A percentile compares a stretch with the other conserved stretches of the same genome.
Conservation (phyloP, 2,888 invertebrate species). For the Synanthedon andrenaeformis region DNA sequence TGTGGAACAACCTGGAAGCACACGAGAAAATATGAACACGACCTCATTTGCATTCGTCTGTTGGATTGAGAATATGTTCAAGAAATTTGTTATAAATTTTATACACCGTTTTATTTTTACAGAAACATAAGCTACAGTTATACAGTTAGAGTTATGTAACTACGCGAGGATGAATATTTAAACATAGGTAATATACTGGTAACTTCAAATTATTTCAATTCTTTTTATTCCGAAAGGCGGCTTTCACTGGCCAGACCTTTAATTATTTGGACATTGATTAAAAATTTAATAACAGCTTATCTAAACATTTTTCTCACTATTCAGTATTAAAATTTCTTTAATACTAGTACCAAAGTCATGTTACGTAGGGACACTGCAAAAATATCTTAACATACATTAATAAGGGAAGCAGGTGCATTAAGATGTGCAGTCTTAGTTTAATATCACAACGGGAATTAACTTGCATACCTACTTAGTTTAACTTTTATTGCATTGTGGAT, state of each 20-base stretch:
- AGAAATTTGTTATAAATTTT: neutral
- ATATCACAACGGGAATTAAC: neutral
- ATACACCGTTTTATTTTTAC: neutral
- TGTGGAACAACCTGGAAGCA: neutral
- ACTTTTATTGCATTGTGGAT: neutral
- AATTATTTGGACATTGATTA: too few species aligned
- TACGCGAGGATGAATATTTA: too few species aligned
- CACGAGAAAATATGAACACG: constrained; percentile 9
- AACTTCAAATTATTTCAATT: too few species aligned
- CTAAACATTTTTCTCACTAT: too few species aligned
- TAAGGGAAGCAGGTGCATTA: constrained; percentile 37
- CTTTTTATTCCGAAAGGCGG: too few species aligned
- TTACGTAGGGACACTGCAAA: too few species aligned
- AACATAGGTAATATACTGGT: too few species aligned
- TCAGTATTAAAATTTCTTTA: too few species aligned
- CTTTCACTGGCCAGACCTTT: too few species aligned
- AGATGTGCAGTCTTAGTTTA: constrained; percentile 7
- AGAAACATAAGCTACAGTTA: neutral
- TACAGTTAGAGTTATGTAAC: too few species aligned
- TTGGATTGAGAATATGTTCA: neutral
- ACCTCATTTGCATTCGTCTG: constrained; percentile 9
- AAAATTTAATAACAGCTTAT: too few species aligned
- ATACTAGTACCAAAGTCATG: too few species aligned
- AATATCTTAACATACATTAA: constrained; percentile 16
- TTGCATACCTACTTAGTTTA: neutral